A percentile compares a stretch with the other conserved stretches of the same genome.
Evolutionary conservation across 2,113 vertebrate species (phyloP).

Genomic region (Cathartes aura): DNA sequence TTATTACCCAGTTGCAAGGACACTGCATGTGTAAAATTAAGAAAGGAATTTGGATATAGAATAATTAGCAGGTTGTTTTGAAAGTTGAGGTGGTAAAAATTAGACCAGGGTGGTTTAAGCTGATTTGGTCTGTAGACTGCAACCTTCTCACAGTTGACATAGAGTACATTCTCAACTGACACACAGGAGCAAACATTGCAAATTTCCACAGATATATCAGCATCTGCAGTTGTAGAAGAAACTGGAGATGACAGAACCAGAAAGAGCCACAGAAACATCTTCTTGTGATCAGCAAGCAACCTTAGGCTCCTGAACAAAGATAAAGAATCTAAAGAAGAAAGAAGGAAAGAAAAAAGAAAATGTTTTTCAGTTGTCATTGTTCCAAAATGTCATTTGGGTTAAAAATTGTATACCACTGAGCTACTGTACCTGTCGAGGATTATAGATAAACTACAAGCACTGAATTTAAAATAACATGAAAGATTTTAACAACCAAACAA

Average conservation of each 20-base stretch:
- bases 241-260: conserved; percentile 89
- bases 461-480: conserved; percentile 15
- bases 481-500: conserved; percentile 24
- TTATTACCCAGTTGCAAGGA: conserved; percentile 98
- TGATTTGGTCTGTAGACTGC: conserved; percentile 96
- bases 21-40: conserved; percentile 97
- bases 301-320: conserved; percentile 81
- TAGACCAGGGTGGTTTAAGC: conserved; percentile 91
- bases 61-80: conserved; percentile 96
- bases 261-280: conserved; percentile 98
- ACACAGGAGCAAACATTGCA: conserved; percentile 97
- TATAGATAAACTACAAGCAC: conserved; percentile 21
- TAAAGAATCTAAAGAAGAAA: conserved; percentile 81
- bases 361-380: conserved; percentile 67
- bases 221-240: conserved; percentile 85
- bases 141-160: conserved; percentile 98
- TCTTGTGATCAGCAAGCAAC: conserved; percentile 90
- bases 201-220: conserved; percentile 91
- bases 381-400: conserved; percentile 30
- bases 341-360: conserved; percentile 71
- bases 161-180: conserved; percentile 96
- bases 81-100: conserved; percentile 97
- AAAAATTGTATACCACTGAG: conserved; percentile 47
- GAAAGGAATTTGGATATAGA: conserved; percentile 95
- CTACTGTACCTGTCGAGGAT: conserved; percentile 39